Base-by-base conservation (phyloP, 2,888 invertebrate species). In the Phengaris arion region DNA sequence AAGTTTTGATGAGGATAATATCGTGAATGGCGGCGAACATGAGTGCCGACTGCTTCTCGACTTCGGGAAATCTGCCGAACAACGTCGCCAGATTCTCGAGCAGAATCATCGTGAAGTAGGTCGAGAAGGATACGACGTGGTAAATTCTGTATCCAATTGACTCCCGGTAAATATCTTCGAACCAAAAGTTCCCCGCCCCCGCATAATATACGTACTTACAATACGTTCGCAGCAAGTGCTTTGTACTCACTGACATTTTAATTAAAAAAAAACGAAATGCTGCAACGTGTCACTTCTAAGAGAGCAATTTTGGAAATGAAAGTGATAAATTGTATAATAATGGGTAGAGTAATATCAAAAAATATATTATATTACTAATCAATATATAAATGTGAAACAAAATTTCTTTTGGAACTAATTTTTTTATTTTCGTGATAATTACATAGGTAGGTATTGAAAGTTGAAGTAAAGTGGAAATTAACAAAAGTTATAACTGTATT, bases 1-100 rank as follows among this genome's bases (percentile, higher is more conserved):
- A 88, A 88, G 90, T 90, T 85, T 92, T 92, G 64, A 84, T 81
- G 6, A 91, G 83, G 46, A 93, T 89, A 75, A 91, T 91, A 77
- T 89, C 87, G 80, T 92, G 92, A 78, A 91, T 89, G 13, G 90
- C 90, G 7, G 89, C 83, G 78, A 92, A 92, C 90, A 91, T 93
- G 74, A 88, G 84, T 13, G 90, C 87, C n/a, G 91, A 91, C 76
- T 90, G 89, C 82, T 89, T 90, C 81, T 92, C 92, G 57, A 90
- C 88, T 79, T 87, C 85, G 51, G 91, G 91, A 77, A 91, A 92
- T 74, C 83, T 82, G 6, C 90, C 91, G 78, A 87, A 85, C 57
- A 87, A 77, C n/a, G 89, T 90, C 0, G 92, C 91, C 13, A 91
- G 76, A 79, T 91, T 91, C 80, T 92, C 92, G 5, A 92, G 86